Conservation (phyloP, 2,888 invertebrate genomes). For the Acronicta psi region DNA sequence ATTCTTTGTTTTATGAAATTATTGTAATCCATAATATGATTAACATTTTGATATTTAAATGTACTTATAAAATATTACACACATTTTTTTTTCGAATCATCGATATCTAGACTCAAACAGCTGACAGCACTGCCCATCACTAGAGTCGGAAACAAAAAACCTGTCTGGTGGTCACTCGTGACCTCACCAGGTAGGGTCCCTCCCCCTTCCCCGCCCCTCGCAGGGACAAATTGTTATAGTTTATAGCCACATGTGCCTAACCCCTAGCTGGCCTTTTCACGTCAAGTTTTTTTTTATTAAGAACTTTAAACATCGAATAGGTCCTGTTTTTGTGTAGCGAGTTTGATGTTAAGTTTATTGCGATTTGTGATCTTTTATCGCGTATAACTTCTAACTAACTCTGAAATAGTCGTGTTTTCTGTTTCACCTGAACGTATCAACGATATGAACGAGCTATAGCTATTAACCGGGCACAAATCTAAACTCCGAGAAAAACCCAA, state of each 20-base stretch:
- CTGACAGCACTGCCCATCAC: constrained; percentile 62
- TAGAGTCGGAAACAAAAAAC: constrained; percentile 74
- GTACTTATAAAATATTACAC: no score
- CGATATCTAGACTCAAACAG: constrained; percentile 57
- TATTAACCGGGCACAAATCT: no score
- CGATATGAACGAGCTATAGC: no score
- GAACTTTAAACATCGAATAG: constrained; percentile 12
- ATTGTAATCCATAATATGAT: no score
- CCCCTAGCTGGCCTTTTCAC: constrained; percentile 44
- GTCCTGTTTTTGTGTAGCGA: neutral
- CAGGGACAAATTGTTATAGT: constrained; percentile 65
- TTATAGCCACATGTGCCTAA: constrained; percentile 52
- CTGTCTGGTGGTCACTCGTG: constrained; percentile 78
- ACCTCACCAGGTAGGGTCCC: constrained; percentile 75
- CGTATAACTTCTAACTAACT: no score
- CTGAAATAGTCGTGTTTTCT: no score
- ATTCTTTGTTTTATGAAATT: no score
- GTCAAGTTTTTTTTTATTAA: constrained; percentile 28
- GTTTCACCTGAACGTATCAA: no score
- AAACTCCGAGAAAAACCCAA: no score
- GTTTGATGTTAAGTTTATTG: no score
- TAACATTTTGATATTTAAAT: no score
- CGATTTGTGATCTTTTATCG: no score
- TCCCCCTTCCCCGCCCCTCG: constrained; percentile 29
- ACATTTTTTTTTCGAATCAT: constrained; percentile 32